Percentiles rank a stretch among this genome's conserved stretches.
Evolutionary conservation across 2,888 invertebrate genomes (phyloP).

Genomic region (Hermaeophaga mercurialis): DNA sequence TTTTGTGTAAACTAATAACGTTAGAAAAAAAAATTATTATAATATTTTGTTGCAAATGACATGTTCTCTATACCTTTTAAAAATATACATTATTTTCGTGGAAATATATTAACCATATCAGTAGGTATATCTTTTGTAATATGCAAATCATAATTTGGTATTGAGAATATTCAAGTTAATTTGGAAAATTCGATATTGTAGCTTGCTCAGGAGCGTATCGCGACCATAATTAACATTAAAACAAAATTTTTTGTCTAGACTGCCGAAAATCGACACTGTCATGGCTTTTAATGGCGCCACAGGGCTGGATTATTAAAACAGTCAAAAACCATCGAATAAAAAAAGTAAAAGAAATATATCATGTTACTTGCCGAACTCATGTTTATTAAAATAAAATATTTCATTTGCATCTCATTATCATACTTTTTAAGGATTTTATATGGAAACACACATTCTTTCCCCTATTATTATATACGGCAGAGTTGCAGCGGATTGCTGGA

Average conservation of each 20-base stretch:
- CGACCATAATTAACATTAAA: constrained; percentile 11
- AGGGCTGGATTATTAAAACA: constrained; percentile 33
- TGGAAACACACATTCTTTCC: constrained; percentile 32
- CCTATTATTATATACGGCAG: constrained; percentile 39
- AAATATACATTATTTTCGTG: too few species aligned
- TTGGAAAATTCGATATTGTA: neutral
- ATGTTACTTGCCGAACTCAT: constrained; percentile 43
- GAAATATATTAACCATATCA: too few species aligned
- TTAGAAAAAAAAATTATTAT: too few species aligned
- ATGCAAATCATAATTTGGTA: too few species aligned
- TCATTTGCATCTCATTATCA: constrained; percentile 48
- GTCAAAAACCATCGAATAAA: constrained; percentile 36
- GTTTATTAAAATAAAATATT: constrained; percentile 45
- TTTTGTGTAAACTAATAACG: too few species aligned
- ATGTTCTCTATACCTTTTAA: too few species aligned
- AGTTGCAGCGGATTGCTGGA: constrained; percentile 28
- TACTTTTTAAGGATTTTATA: constrained; percentile 40
- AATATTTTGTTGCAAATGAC: too few species aligned
- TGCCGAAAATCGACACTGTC: constrained; percentile 29
- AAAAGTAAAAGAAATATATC: constrained; percentile 34
- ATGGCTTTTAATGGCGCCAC: constrained; percentile 34
- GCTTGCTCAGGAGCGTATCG: neutral
- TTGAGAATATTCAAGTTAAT: neutral
- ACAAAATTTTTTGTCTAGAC: constrained; percentile 32
- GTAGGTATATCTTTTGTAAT: too few species aligned